Evolutionary conservation across 2,113 vertebrate genomes (phyloP).

Genomic region (Siniperca chuatsi): DNA sequence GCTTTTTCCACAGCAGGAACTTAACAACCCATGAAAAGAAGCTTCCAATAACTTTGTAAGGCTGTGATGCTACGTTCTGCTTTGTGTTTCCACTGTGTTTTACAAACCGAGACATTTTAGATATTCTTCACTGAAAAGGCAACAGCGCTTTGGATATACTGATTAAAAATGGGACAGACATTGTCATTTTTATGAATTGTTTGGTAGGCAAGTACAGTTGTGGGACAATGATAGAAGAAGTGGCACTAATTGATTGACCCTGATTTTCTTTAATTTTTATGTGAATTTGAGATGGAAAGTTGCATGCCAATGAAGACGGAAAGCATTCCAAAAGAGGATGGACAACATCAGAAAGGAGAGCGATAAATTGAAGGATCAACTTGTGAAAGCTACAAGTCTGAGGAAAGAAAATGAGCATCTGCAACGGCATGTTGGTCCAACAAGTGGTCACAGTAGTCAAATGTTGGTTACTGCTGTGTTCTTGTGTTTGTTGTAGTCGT

Average conservation of each 20-base stretch:
- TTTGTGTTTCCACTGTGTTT: conserved; percentile 28
- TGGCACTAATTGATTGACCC: background rate
- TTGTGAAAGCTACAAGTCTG: background rate
- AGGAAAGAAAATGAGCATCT: background rate
- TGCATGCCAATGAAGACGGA: background rate
- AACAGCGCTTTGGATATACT: background rate
- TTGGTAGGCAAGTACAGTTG: background rate
- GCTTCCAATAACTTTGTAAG: background rate
- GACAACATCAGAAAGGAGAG: background rate
- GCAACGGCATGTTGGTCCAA: background rate
- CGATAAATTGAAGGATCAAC: background rate
- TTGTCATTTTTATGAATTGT: background rate
- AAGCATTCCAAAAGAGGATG: background rate
- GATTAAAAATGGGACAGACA: background rate
- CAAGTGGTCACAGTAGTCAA: background rate
- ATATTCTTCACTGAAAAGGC: background rate
- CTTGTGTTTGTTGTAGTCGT: background rate
- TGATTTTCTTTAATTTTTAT: background rate
- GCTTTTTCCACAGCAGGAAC: conserved; percentile 55
- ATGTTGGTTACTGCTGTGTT: background rate
- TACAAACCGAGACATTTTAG: background rate
- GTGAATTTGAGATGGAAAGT: background rate
- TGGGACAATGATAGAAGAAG: background rate
- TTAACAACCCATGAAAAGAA: conserved; percentile 14
- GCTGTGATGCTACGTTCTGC: background rate